Evolutionary conservation across 2,113 vertebrate genomes (phyloP).

Genomic region (Stegostoma tigrinum): DNA sequence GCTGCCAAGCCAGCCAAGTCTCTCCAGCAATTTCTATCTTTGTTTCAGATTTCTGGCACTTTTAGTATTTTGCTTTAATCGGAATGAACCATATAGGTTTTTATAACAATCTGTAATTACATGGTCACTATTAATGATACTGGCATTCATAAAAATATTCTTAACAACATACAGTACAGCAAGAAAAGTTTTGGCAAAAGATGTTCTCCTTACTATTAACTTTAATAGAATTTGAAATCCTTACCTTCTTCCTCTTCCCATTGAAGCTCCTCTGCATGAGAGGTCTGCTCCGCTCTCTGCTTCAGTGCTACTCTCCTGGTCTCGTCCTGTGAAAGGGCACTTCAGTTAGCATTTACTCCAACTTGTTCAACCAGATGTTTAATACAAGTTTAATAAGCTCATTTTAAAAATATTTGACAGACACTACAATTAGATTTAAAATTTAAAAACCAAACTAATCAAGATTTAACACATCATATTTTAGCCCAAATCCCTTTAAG

Average conservation of each 20-base stretch:
- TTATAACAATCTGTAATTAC: background rate
- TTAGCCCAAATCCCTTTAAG: background rate
- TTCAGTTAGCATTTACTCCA: constrained; percentile 15
- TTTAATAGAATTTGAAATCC: background rate
- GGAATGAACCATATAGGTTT: background rate
- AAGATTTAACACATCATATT: background rate
- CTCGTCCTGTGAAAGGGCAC: constrained; percentile 67
- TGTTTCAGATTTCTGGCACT: too few relatives aligned
- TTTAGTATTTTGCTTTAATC: too few relatives aligned
- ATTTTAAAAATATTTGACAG: background rate
- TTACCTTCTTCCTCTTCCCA: constrained; percentile 90
- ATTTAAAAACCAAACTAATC: background rate
- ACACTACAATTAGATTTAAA: background rate
- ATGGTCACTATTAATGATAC: background rate
- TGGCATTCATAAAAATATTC: background rate
- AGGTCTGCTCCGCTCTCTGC: constrained; percentile 79
- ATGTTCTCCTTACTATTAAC: background rate
- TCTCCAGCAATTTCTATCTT: too few relatives aligned
- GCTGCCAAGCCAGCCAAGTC: too few relatives aligned
- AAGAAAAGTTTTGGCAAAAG: background rate
- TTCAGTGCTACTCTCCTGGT: constrained; percentile 84
- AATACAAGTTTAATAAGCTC: background rate
- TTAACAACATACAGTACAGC: background rate
- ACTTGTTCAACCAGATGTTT: background rate
- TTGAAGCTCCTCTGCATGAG: constrained; percentile 73